phyloP scores from a whole-genome alignment of 1,140 invertebrate species.

The Tribolium castaneum region DNA sequence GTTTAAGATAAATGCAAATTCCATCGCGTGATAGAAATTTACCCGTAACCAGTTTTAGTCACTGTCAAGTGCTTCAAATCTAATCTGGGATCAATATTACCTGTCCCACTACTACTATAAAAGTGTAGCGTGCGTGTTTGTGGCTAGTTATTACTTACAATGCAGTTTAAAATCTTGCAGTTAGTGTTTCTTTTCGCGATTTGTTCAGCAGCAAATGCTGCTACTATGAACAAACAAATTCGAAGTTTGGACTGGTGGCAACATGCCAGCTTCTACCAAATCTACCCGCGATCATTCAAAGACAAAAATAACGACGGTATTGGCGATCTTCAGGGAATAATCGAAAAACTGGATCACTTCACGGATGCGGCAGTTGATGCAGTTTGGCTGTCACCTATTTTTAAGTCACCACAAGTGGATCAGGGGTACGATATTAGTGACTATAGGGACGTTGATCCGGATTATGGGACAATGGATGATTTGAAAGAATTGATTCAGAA shows the following conservation, averaged over 20 bases:
- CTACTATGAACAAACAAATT: neutral
- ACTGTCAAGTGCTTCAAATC: neutral
- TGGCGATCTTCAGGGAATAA: conserved; percentile 79
- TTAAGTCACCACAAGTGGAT: conserved; percentile 71
- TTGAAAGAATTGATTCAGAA: conserved; percentile 73
- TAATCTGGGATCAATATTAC: neutral
- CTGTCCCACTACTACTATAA: neutral
- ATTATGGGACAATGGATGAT: conserved; percentile 79
- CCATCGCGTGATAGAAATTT: neutral
- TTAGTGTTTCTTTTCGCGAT: neutral
- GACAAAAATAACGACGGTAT: conserved; percentile 72
- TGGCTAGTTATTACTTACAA: neutral
- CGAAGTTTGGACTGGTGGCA: conserved; percentile 49
- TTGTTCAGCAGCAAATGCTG: neutral
- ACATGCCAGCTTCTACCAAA: conserved; percentile 66
- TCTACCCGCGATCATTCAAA: conserved; percentile 68
- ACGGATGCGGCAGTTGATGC: conserved; percentile 73
- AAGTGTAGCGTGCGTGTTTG: neutral
- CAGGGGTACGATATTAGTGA: conserved; percentile 82
- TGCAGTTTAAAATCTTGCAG: neutral
- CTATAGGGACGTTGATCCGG: conserved; percentile 77
- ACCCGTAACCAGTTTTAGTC: neutral
- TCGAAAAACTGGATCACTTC: conserved; percentile 72
- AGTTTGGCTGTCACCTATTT: conserved; percentile 74
- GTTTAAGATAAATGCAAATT: neutral